These are phyloP conservation scores for Falcaria lacertinaria DNA, from an alignment of 2,888 invertebrate species.

Conservation along the genomic window DNA sequence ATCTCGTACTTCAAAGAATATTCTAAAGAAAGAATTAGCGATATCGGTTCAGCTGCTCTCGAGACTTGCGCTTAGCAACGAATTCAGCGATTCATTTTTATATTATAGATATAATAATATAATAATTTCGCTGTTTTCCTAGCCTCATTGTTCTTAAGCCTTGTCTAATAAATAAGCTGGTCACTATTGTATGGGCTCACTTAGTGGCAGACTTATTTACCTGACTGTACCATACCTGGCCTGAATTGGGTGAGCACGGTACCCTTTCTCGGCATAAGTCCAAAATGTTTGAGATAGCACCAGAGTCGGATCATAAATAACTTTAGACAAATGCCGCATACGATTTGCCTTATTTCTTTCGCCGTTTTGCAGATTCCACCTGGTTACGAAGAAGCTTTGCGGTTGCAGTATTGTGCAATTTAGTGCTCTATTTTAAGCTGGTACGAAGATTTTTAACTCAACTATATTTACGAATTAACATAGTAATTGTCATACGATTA, in stretches of 20 bases:
- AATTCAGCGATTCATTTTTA: conserved; percentile 3
- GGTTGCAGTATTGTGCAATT: too few species aligned
- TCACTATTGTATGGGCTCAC: conserved; percentile 67
- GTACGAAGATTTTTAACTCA: too few species aligned
- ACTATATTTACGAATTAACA: too few species aligned
- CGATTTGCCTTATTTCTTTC: conserved; percentile 1
- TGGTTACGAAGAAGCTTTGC: neutral
- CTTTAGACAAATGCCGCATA: neutral
- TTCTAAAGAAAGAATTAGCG: too few species aligned
- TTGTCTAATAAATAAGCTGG: conserved; percentile 66
- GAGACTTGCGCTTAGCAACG: too few species aligned
- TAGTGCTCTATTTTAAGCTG: too few species aligned
- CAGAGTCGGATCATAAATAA: conserved; percentile 7
- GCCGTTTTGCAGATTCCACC: neutral
- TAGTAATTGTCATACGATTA: too few species aligned
- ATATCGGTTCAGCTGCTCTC: too few species aligned
- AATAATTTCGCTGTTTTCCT: conserved; percentile 15
- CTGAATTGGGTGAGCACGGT: conserved; percentile 39
- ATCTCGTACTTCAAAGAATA: too few species aligned
- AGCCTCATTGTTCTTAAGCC: conserved; percentile 47
- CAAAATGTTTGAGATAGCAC: conserved; percentile 15
- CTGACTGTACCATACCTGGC: conserved; percentile 43
- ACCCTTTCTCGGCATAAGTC: conserved; percentile 25
- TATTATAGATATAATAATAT: neutral
- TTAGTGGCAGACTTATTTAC: conserved; percentile 70